Evolutionary conservation across 1,140 invertebrate species (phyloP).

Genomic region (Aradophagus sp.): DNA sequence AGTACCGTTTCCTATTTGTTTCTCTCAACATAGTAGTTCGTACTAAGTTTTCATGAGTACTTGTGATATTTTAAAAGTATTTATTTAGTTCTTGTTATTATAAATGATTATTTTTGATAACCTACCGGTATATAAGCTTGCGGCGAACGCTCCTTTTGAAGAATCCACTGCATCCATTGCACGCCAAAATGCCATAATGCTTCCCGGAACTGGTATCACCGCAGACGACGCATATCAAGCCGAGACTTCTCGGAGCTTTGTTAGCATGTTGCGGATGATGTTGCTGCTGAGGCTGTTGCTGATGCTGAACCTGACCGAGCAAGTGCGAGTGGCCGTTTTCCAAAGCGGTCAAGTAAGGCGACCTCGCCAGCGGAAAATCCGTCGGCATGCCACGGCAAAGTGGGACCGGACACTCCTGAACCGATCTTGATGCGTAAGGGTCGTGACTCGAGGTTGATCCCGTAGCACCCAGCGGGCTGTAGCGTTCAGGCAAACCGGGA

Average conservation of each 20-base stretch:
- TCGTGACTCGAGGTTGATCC: slow-evolving; percentile 70
- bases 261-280: slow-evolving; percentile 63
- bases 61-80: no score
- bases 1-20: no score
- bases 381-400: slow-evolving; percentile 68
- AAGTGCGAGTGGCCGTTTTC: slow-evolving; percentile 71
- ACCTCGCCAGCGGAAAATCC: slow-evolving; percentile 68
- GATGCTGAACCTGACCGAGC: slow-evolving; percentile 65
- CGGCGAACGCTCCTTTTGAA: slow-evolving; percentile 97
- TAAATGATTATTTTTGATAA: no score
- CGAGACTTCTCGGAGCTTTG: slow-evolving; percentile 75
- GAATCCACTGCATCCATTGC: slow-evolving; percentile 99
- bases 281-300: slow-evolving; percentile 61
- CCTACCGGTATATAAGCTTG: slow-evolving; percentile 97
- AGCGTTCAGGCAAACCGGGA: slow-evolving; percentile 71
- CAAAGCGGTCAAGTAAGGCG: slow-evolving; percentile 69
- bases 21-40: no score
- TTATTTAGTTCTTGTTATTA: no score
- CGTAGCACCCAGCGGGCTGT: slow-evolving; percentile 69
- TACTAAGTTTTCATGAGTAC: no score
- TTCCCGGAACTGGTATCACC: slow-evolving; percentile 98
- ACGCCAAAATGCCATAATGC: slow-evolving; percentile 98
- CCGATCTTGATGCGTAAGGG: slow-evolving; percentile 67
- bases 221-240: slow-evolving; percentile 94
- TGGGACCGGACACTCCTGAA: slow-evolving; percentile 68